Base-by-base conservation (phyloP, 2,888 invertebrate species). In the Oligia fasciuncula region DNA sequence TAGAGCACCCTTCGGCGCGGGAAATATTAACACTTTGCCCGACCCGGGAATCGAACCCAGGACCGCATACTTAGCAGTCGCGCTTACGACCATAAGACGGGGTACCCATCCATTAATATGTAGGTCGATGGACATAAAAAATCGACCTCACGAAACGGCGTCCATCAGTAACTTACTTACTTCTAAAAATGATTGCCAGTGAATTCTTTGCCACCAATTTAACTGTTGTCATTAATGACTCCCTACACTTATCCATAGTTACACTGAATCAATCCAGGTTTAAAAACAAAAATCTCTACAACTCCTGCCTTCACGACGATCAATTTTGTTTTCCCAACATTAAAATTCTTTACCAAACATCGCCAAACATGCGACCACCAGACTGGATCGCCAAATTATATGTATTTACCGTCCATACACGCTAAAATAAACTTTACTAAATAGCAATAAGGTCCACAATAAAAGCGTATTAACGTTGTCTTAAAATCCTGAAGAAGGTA, bases 301-400 rank as follows among this genome's bases (percentile, higher is more conserved):
- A 77, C 63, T 73, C 19, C 40, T 60, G 14, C 68, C 51, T 67
- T 67, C 35, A 29, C 65, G 46, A 69, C 57, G 11, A 6, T 60
- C 14, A 57, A 71, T 74, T 81, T 77, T 62, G 35, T 79, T 80
- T 73, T 75, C 49, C 51, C 68, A 81, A 82, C 83, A 85, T 80
- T 85, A 81, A 85, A 81, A 80, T 89, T 77, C 80, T 68, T 88
- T 62, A 76, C 81, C 69, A 76, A 84, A 82, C 79, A 70, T 54
- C 57, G 72, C 40, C 71, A 67, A 75, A 80, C 75, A 81, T 70
- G 81, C 68, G 84, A 79, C 75, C 70, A 72, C 69, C 81, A 85
- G 77, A 80, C 75, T 75, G 69, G 2, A 76, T 77, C 43, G n/a
- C 76, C 65, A 80, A 81, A 66, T 67, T 67, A 77, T 35, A 29